Conservation (phyloP, 2,113 vertebrate species). For the Ondatra zibethicus region DNA sequence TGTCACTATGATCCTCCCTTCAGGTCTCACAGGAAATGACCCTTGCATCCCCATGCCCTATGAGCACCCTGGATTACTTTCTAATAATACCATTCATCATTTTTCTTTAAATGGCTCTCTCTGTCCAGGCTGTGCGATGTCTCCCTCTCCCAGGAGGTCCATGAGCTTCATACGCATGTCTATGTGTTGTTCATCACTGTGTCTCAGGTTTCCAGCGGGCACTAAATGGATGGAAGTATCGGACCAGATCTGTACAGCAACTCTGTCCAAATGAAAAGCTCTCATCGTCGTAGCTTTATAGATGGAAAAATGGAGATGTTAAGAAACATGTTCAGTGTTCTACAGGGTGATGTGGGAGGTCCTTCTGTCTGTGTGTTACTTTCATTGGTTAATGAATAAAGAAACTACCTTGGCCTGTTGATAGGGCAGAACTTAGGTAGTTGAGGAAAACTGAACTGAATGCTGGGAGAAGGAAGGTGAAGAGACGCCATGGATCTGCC, state of each 20-base stretch:
- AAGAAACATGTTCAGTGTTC: not conserved
- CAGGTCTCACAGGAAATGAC: not conserved
- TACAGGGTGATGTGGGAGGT: too few species aligned
- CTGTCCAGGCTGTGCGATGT: not conserved
- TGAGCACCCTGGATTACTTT: not conserved
- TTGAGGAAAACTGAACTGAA: too few species aligned
- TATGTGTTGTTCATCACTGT: not conserved
- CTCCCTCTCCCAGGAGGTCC: accelerated
- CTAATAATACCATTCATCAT: not conserved
- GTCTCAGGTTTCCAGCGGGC: not conserved
- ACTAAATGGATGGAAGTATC: not conserved
- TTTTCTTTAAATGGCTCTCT: not conserved
- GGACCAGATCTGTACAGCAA: not conserved
- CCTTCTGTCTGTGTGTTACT: too few species aligned
- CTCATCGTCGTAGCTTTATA: not conserved
- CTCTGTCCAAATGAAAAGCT: not conserved
- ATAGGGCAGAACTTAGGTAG: too few species aligned
- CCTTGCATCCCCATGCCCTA: not conserved
- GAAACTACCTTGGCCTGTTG: too few species aligned
- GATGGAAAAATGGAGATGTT: not conserved
- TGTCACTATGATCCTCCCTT: not conserved
- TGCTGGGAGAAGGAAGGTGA: too few species aligned
- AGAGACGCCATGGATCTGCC: too few species aligned
- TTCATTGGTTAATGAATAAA: too few species aligned
- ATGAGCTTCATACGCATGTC: accelerated